Conservation (phyloP, 2,888 invertebrate genomes). For the Deilephila elpenor region DNA sequence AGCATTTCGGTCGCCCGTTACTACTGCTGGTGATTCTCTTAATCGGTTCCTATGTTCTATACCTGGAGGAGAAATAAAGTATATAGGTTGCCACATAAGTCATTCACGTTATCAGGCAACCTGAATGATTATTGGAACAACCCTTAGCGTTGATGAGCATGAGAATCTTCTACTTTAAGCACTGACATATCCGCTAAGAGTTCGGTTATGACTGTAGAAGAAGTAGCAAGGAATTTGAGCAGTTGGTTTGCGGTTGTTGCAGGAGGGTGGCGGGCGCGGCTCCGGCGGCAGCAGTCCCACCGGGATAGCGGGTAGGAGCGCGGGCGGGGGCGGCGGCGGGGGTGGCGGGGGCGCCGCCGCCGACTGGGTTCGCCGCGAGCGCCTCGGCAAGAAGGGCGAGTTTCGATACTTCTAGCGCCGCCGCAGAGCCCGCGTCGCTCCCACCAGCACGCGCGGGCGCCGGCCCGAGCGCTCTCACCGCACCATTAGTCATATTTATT, state of each 20-base stretch:
- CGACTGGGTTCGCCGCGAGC: conserved; percentile 94
- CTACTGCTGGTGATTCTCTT: no score
- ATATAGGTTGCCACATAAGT: no score
- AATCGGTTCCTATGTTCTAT: no score
- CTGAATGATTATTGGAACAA: no score
- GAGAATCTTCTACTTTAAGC: no score
- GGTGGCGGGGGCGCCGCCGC: conserved; percentile 83
- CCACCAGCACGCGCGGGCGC: neutral
- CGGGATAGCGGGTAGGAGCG: conserved; percentile 78
- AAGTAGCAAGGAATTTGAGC: neutral
- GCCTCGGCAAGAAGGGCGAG: conserved; percentile 97
- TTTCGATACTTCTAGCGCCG: conserved; percentile 93
- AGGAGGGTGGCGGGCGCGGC: conserved; percentile 78
- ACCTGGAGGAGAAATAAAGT: no score
- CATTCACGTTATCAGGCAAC: no score
- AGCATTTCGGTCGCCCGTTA: no score
- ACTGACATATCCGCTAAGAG: no score
- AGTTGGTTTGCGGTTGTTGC: conserved; percentile 37
- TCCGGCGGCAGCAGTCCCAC: conserved; percentile 70
- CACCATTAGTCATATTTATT: conserved; percentile 25
- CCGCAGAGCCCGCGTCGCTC: conserved; percentile 30
- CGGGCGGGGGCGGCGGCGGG: conserved; percentile 44
- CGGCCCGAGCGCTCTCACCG: neutral
- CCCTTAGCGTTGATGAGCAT: no score
- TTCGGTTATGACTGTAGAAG: no score